Percentiles rank a stretch among this genome's conserved stretches.
phyloP scores from a whole-genome alignment of 1,140 invertebrate species.

The Neodiprion fabricii region DNA sequence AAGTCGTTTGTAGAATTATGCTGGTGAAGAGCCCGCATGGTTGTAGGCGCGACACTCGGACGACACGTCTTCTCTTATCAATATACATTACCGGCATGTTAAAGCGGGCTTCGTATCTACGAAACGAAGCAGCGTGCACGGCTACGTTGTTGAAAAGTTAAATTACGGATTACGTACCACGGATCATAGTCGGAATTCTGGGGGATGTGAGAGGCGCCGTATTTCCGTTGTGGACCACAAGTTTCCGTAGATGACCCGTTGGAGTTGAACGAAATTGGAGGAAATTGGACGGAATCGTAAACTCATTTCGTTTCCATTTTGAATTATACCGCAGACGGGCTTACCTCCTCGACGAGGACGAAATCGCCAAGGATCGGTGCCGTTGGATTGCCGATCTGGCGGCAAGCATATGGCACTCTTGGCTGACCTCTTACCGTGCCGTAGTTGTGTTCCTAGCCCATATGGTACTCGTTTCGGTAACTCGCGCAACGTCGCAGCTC shows the following conservation, averaged over 20 bases:
- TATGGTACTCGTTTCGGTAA: conserved; percentile 7
- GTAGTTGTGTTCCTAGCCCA: neutral
- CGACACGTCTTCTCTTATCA: neutral
- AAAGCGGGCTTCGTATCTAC: neutral
- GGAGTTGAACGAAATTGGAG: no score
- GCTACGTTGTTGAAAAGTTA: no score
- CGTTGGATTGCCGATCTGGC: neutral
- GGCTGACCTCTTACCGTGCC: neutral
- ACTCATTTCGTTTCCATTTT: no score
- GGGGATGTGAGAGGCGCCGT: no score
- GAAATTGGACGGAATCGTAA: no score
- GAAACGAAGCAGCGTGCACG: no score
- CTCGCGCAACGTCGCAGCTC: neutral
- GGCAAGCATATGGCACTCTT: neutral
- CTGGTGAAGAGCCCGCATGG: neutral
- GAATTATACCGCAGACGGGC: neutral
- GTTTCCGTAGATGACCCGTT: no score
- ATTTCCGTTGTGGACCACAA: no score
- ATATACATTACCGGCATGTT: conserved; percentile 7
- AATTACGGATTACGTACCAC: no score
- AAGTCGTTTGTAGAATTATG: neutral
- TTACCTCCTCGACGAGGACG: neutral
- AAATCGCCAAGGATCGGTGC: neutral
- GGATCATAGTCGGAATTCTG: no score
- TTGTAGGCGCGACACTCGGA: neutral